Evolutionary conservation across 2,797 vertebrate genomes (phyloP).

Genomic region (Sparidentex hasta): DNA sequence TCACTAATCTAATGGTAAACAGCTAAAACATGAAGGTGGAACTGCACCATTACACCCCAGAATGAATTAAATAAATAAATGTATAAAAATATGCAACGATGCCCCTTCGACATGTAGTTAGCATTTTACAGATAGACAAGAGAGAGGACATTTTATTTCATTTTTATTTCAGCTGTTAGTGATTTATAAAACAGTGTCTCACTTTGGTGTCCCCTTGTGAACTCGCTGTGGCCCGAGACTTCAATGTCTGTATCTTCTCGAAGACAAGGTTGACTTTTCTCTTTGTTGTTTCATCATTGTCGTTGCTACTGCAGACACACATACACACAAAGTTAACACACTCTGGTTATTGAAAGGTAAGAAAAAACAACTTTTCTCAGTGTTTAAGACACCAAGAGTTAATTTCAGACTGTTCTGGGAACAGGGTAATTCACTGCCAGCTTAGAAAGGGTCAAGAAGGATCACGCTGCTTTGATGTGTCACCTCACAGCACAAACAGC

Average conservation of each 20-base stretch:
- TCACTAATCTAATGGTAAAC: neutral
- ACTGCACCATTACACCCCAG: neutral
- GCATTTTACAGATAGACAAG: neutral
- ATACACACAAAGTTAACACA: constrained; percentile 25
- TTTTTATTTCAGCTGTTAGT: constrained; percentile 31
- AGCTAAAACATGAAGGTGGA: neutral
- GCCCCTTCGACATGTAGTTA: neutral
- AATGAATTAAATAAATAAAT: neutral
- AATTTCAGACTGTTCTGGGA: constrained; percentile 71
- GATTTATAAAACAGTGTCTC: constrained; percentile 61
- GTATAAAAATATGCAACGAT: constrained; percentile 8
- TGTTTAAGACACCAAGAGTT: constrained; percentile 53
- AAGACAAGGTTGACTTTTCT: constrained; percentile 98
- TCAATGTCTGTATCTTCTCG: constrained; percentile 99
- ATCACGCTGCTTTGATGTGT: constrained; percentile 78
- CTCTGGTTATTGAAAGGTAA: constrained; percentile 19
- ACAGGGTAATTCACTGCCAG: constrained; percentile 65
- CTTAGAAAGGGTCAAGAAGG: constrained; percentile 58
- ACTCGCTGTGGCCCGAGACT: constrained; percentile 92
- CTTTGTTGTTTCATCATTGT: constrained; percentile 96
- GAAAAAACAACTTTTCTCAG: constrained; percentile 38
- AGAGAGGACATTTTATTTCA: neutral
- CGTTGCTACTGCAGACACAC: constrained; percentile 87
- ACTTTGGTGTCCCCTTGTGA: constrained; percentile 85
- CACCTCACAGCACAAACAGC: constrained; percentile 73